Conservation (phyloP, 2,113 vertebrate species). For the Megalops atlanticus region DNA sequence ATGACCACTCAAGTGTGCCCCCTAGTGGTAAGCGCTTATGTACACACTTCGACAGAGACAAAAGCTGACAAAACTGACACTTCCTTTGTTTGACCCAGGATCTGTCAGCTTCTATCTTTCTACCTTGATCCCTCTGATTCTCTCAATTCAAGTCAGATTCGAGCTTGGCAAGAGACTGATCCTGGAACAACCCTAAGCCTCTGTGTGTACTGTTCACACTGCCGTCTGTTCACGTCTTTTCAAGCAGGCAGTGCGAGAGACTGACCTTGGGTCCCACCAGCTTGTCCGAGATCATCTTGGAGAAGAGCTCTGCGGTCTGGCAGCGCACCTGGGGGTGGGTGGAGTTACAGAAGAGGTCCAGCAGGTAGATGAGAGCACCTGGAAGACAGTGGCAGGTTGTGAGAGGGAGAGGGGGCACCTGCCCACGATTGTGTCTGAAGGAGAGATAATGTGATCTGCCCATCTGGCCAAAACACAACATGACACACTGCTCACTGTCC, state of each 20-base stretch:
- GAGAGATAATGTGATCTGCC: too few relatives aligned
- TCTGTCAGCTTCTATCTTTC: too few relatives aligned
- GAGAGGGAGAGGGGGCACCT: neutral
- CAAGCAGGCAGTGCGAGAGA: neutral
- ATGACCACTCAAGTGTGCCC: too few relatives aligned
- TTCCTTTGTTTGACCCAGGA: too few relatives aligned
- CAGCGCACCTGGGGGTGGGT: conserved; percentile 96
- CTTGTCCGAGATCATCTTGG: conserved; percentile 98
- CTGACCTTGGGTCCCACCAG: conserved; percentile 93
- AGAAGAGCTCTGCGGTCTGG: conserved; percentile 96
- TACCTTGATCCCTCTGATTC: neutral
- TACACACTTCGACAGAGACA: too few relatives aligned
- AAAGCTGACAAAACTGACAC: too few relatives aligned
- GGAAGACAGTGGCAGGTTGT: conserved; percentile 13
- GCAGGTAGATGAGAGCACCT: conserved; percentile 95
- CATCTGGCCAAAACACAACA: too few relatives aligned
- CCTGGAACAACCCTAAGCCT: neutral
- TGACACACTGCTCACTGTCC: too few relatives aligned
- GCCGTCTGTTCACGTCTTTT: neutral
- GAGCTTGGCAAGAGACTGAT: neutral
- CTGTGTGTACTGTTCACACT: too few relatives aligned
- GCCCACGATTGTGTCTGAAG: too few relatives aligned
- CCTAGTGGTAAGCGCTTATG: too few relatives aligned
- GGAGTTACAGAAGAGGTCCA: conserved; percentile 98
- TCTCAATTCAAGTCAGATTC: neutral